Conservation (phyloP, 2,797 vertebrate species). For the Aselliscus stoliczkanus region DNA sequence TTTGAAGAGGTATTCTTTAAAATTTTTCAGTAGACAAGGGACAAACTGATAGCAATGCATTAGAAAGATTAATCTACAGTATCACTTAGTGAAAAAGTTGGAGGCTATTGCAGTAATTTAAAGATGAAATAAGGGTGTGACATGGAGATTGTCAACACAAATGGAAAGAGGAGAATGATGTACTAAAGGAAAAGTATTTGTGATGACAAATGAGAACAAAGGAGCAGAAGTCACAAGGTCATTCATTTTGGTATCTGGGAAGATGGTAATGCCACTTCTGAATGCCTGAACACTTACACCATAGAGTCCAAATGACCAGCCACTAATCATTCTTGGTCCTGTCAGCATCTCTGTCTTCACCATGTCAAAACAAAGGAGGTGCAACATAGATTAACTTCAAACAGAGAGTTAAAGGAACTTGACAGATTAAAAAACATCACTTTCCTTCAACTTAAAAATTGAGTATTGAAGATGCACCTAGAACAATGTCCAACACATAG, state of each 20-base stretch:
- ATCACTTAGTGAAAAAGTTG: neutral
- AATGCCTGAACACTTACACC: neutral
- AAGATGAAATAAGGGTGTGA: neutral
- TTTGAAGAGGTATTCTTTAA: neutral
- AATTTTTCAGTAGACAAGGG: neutral
- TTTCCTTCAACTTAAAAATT: neutral
- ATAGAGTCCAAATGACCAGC: neutral
- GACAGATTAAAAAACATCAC: neutral
- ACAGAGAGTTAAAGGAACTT: neutral
- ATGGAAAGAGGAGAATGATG: neutral
- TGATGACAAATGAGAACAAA: neutral
- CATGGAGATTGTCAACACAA: neutral
- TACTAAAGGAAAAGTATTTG: neutral
- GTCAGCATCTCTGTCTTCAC: neutral
- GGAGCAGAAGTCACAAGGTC: neutral
- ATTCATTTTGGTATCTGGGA: neutral
- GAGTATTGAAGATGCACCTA: neutral
- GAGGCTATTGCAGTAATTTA: neutral
- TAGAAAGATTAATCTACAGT: neutral
- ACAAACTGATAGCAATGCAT: neutral
- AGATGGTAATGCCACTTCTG: neutral
- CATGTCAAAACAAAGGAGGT: neutral
- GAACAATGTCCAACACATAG: neutral
- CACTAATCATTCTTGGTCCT: neutral
- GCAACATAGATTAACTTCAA: neutral